phyloP scores from a whole-genome alignment of 2,113 vertebrate species.

The Limanda limanda region DNA sequence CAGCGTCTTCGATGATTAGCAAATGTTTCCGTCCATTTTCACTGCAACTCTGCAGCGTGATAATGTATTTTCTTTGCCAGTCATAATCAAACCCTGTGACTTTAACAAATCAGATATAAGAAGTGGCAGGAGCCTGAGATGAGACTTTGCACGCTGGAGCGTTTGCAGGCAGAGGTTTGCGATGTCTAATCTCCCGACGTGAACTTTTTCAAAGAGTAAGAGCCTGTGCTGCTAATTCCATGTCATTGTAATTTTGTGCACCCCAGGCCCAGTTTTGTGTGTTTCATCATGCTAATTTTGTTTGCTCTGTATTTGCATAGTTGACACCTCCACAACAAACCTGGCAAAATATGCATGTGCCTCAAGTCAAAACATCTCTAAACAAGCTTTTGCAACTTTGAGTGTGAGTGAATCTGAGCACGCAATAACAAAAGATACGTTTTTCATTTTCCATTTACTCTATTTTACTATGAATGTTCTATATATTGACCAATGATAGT shows the following conservation, averaged over 20 bases:
- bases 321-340: conserved; percentile 50
- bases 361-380: conserved; percentile 36
- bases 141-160: conserved; percentile 4
- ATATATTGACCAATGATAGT: too few relatives aligned
- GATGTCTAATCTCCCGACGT: conserved; percentile 16
- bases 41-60: not conserved
- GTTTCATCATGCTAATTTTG: conserved; percentile 60
- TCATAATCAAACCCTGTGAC: not conserved
- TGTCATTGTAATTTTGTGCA: conserved; percentile 49
- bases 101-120: not conserved
- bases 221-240: conserved; percentile 32
- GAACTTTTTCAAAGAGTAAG: conserved; percentile 34
- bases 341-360: conserved; percentile 40
- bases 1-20: not conserved
- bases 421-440: not conserved
- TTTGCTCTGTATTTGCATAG: conserved; percentile 52
- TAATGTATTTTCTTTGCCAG: not conserved
- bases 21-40: not conserved
- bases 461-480: too few relatives aligned
- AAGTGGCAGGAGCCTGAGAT: conserved; percentile 9
- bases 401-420: conserved; percentile 5
- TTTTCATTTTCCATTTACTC: not conserved
- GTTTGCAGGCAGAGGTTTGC: not conserved
- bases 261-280: conserved; percentile 52
- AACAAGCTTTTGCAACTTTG: conserved; percentile 7